Percentiles rank a stretch among this genome's conserved stretches.
Conservation (phyloP, 2,113 vertebrate species). For the Pycnonotus jocosus region DNA sequence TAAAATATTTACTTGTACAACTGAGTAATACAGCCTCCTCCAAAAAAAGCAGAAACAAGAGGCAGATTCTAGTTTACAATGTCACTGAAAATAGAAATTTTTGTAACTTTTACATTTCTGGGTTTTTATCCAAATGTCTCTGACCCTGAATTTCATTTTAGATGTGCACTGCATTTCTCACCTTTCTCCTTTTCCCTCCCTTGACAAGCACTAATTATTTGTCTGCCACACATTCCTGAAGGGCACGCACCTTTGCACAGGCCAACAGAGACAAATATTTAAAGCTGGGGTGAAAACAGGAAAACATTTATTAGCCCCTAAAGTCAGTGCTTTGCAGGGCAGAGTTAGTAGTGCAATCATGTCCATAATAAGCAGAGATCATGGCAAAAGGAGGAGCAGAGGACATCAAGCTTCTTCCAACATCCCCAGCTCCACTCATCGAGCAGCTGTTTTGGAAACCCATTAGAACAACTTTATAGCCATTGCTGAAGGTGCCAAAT, state of each 20-base stretch:
- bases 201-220: not conserved
- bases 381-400: not conserved
- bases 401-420: not conserved
- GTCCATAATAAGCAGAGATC: not conserved
- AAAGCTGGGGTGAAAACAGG: not conserved
- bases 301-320: not conserved
- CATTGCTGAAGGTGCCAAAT: not conserved
- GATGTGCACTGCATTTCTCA: not conserved
- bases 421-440: not conserved
- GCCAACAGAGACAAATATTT: not conserved
- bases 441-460: not conserved
- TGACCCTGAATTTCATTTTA: not conserved
- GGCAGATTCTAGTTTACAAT: not conserved
- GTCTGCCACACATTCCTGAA: not conserved
- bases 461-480: not conserved
- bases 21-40: not conserved
- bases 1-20: not conserved
- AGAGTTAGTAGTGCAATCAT: not conserved
- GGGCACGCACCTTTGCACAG: not conserved
- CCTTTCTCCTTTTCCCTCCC: not conserved
- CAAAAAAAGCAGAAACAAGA: not conserved
- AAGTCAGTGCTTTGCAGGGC: not conserved
- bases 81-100: not conserved
- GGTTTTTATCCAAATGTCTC: not conserved
- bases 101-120: not conserved